These are phyloP conservation scores for Scaptomyza pallida DNA, from an alignment of 1,140 invertebrate species.

Conservation along the genomic window DNA sequence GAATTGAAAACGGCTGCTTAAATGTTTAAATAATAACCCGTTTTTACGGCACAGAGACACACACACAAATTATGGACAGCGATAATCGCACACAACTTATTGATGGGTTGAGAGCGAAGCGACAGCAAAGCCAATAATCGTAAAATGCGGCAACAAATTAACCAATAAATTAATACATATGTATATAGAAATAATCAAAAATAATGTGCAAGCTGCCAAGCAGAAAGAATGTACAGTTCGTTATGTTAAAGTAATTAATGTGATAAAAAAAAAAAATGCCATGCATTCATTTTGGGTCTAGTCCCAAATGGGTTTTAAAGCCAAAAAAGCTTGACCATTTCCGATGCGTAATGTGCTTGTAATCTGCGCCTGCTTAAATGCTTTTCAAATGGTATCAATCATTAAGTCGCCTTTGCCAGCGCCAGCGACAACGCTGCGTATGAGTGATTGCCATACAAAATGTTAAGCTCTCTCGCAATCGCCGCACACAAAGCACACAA, in stretches of 20 bases:
- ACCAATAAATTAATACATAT: slow-evolving; percentile 83
- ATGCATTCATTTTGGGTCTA: slow-evolving; percentile 1
- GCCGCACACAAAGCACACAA: slow-evolving; percentile 20
- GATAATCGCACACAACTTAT: slow-evolving; percentile 52
- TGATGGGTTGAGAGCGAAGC: not conserved
- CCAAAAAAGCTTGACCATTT: slow-evolving; percentile 54
- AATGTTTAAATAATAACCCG: slow-evolving; percentile 79
- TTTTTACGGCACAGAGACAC: slow-evolving; percentile 48
- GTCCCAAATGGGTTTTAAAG: slow-evolving; percentile 63
- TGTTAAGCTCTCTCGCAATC: slow-evolving; percentile 46
- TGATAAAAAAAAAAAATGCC: slow-evolving; percentile 12
- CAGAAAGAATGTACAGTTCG: not conserved
- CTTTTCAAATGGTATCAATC: slow-evolving; percentile 70
- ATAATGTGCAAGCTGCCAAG: slow-evolving; percentile 67
- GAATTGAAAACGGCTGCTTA: slow-evolving; percentile 72
- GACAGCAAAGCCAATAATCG: slow-evolving; percentile 73
- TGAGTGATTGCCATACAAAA: slow-evolving; percentile 71
- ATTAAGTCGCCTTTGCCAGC: slow-evolving; percentile 38
- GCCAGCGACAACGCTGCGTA: slow-evolving; percentile 32
- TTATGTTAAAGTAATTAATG: not conserved
- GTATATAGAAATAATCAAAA: slow-evolving; percentile 81
- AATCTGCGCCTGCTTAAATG: slow-evolving; percentile 60
- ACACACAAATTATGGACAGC: slow-evolving; percentile 65
- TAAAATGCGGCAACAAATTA: slow-evolving; percentile 77
- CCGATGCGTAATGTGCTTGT: slow-evolving; percentile 41